Evolutionary conservation across 2,888 invertebrate genomes (phyloP).

Genomic region (Apamea monoglypha): DNA sequence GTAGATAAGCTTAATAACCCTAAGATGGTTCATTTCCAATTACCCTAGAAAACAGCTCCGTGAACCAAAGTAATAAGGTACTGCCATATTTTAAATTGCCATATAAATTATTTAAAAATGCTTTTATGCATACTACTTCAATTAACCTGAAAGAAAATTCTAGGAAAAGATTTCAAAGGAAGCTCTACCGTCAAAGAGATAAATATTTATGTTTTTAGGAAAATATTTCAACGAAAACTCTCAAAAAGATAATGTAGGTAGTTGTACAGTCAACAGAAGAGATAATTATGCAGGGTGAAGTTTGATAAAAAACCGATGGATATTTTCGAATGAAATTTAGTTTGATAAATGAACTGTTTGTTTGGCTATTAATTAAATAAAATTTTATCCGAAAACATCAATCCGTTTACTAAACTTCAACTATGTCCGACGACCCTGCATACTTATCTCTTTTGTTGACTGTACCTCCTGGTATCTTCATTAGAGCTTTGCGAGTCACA

Average conservation of each 20-base stretch:
- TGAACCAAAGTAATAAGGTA: background rate
- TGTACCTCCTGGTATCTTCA: constrained; percentile 5
- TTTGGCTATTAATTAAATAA: too few relatives aligned
- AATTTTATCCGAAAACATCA: too few relatives aligned
- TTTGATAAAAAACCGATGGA: too few relatives aligned
- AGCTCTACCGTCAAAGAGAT: background rate
- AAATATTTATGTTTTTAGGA: background rate
- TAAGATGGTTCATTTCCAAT: background rate
- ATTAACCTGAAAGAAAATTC: background rate
- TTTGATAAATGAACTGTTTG: too few relatives aligned
- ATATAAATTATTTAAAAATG: background rate
- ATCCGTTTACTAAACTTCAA: too few relatives aligned
- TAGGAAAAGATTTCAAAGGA: constrained; percentile 3
- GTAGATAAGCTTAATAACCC: background rate
- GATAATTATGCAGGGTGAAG: too few relatives aligned
- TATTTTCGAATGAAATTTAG: too few relatives aligned
- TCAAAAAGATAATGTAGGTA: background rate
- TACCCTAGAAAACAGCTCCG: background rate
- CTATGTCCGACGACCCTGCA: too few relatives aligned
- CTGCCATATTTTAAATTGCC: background rate
- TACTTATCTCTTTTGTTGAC: too few relatives aligned
- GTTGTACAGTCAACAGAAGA: too few relatives aligned
- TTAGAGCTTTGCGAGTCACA: constrained; percentile 16
- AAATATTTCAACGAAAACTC: background rate
- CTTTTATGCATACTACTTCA: background rate